Conservation (phyloP, 2,113 vertebrate species). For the Hymenochirus boettgeri region DNA sequence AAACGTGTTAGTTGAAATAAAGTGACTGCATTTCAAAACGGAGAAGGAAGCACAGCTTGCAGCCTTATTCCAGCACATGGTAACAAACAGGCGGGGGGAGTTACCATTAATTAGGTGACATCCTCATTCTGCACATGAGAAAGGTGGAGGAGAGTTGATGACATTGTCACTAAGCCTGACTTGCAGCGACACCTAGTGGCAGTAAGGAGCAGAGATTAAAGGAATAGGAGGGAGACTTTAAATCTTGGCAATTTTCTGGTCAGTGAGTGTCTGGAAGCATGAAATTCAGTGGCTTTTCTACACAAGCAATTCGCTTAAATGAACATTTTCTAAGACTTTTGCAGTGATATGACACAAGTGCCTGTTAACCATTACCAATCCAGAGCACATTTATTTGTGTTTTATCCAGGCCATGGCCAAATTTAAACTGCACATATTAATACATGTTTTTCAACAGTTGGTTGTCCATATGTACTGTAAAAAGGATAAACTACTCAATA, state of each 20-base stretch:
- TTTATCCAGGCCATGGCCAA: too few species aligned
- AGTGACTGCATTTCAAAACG: not conserved
- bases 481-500: too few species aligned
- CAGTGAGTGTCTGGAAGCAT: conserved; percentile 19
- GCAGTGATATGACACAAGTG: not conserved
- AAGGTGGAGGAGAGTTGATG: not conserved
- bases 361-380: not conserved
- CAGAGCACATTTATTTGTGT: too few species aligned
- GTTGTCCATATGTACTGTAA: too few species aligned
- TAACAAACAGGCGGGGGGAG: not conserved
- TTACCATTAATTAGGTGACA: not conserved
- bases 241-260: conserved; percentile 29
- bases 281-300: conserved; percentile 35
- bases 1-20: not conserved
- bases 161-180: not conserved
- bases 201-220: not conserved
- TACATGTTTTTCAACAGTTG: too few species aligned
- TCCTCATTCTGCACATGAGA: not conserved
- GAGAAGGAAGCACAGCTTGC: not conserved
- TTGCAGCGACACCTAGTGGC: conserved; percentile 30
- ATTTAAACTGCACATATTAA: too few species aligned
- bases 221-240: not conserved
- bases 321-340: not conserved
- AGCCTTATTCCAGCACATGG: not conserved
- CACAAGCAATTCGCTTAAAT: conserved; percentile 10